A percentile compares a stretch with the other conserved stretches of the same genome.
These are phyloP conservation scores for Molanna angustata DNA, from an alignment of 2,888 invertebrate species.

Conservation along the genomic window DNA sequence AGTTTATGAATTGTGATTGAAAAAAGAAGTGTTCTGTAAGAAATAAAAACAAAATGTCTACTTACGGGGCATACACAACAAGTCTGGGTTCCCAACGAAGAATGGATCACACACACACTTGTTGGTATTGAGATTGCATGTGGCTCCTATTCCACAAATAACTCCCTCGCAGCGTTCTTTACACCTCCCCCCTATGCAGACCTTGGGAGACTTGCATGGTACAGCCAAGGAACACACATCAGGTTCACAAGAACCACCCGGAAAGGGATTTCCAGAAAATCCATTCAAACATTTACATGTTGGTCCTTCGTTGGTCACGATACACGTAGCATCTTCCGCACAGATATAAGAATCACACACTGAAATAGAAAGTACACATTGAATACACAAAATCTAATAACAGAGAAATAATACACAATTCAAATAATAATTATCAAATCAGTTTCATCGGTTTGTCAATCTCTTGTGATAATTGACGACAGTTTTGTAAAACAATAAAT, in stretches of 20 bases:
- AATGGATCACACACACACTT: conserved; percentile 84
- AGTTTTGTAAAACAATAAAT: too few relatives aligned
- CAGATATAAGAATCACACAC: conserved; percentile 77
- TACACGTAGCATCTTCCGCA: conserved; percentile 80
- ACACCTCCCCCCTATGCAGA: conserved; percentile 85
- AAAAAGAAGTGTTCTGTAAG: background rate
- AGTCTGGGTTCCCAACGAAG: conserved; percentile 85
- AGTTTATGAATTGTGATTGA: background rate
- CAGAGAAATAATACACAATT: background rate
- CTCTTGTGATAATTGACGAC: too few relatives aligned
- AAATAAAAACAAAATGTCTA: conserved; percentile 36
- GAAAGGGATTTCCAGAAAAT: conserved; percentile 86
- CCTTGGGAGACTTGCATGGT: conserved; percentile 74
- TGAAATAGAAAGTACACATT: conserved; percentile 36
- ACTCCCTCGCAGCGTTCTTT: conserved; percentile 84
- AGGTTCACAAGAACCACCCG: conserved; percentile 79
- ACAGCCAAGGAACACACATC: conserved; percentile 77
- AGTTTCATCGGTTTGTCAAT: too few relatives aligned
- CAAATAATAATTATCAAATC: background rate
- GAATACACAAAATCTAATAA: background rate
- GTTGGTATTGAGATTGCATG: conserved; percentile 75
- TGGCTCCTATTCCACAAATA: conserved; percentile 85
- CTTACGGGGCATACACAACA: conserved; percentile 90
- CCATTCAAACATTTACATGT: conserved; percentile 88
- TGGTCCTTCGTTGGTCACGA: conserved; percentile 78